Conservation (phyloP, 1,140 invertebrate genomes). For the Drosophila nikananu region DNA sequence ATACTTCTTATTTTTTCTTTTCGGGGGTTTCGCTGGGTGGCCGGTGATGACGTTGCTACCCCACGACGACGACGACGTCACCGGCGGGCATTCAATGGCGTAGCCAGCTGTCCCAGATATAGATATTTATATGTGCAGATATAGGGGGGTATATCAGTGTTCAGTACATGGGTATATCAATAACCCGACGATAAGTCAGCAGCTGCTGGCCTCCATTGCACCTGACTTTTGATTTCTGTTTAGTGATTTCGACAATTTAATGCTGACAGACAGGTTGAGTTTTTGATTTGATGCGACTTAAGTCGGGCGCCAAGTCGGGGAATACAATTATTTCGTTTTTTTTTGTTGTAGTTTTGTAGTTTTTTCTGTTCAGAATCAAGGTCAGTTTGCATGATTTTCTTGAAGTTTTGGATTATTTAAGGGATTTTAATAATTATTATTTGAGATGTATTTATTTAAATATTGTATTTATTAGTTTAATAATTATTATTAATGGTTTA, state of each 20-base stretch:
- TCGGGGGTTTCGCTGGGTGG: constrained; percentile 8
- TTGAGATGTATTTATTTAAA: neutral
- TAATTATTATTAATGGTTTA: neutral
- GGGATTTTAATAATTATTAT: neutral
- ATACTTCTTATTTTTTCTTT: constrained; percentile 6
- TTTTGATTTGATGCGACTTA: constrained; percentile 10
- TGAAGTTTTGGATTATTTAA: neutral
- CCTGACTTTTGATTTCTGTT: constrained; percentile 23
- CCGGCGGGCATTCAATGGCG: constrained; percentile 47
- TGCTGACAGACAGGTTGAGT: constrained; percentile 30
- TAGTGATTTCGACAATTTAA: constrained; percentile 36
- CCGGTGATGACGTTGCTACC: constrained; percentile 3
- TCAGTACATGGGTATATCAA: constrained; percentile 47
- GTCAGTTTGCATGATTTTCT: neutral
- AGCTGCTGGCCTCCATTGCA: constrained; percentile 21
- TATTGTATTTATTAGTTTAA: neutral
- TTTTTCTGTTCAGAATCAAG: neutral
- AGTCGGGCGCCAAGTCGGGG: constrained; percentile 6
- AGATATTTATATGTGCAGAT: neutral
- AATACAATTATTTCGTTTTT: neutral
- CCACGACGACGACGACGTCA: constrained; percentile 12
- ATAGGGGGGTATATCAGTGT: constrained; percentile 7
- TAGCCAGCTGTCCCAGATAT: constrained; percentile 27
- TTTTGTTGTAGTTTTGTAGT: no score
- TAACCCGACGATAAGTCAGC: constrained; percentile 28